These are phyloP conservation scores for Nestor notabilis DNA, from an alignment of 2,113 vertebrate species.

Conservation along the genomic window DNA sequence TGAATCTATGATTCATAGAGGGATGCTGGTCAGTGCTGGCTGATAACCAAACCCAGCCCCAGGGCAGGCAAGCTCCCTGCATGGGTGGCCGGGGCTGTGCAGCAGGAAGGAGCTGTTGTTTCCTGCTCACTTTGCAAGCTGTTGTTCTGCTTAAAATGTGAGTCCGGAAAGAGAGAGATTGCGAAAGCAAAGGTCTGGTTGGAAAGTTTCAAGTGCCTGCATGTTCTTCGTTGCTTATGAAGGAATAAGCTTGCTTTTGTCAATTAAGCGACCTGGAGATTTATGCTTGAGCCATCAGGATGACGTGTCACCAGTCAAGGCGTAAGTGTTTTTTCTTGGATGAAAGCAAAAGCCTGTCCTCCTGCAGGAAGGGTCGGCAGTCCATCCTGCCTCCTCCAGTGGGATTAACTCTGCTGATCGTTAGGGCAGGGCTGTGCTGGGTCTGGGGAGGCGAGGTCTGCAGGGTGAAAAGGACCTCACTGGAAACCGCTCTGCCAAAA, in stretches of 20 bases:
- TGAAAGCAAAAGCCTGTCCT: background rate
- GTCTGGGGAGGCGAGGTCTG: background rate
- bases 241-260: background rate
- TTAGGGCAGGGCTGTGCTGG: background rate
- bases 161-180: background rate
- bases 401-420: rapidly evolving
- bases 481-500: background rate
- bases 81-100: background rate
- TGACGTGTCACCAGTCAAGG: background rate
- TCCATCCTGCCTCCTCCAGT: background rate
- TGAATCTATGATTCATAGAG: background rate
- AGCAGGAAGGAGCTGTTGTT: conserved; percentile 25
- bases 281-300: background rate
- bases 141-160: background rate
- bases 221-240: background rate
- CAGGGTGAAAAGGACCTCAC: background rate
- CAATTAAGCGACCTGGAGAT: background rate
- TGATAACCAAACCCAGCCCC: background rate
- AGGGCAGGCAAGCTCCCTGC: background rate
- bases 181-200: background rate
- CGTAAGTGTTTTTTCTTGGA: background rate
- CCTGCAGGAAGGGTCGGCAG: background rate
- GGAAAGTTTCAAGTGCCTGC: background rate
- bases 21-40: background rate
- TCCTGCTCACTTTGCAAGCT: background rate